Evolutionary conservation across 2,113 vertebrate species (phyloP).

Genomic region (Myanophis thanlyinensis): DNA sequence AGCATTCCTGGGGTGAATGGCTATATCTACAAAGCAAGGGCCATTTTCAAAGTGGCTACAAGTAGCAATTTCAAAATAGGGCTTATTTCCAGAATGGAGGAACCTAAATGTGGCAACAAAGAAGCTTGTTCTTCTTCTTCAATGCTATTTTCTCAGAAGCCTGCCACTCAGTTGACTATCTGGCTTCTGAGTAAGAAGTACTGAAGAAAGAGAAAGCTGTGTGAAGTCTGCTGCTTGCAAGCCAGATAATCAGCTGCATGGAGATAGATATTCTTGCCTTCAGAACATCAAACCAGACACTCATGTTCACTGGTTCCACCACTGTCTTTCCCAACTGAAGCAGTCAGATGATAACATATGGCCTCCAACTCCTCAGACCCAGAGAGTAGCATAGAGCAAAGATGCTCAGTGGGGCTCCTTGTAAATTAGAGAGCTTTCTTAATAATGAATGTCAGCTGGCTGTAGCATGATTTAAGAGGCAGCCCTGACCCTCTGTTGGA

Average conservation of each 20-base stretch:
- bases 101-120: background rate
- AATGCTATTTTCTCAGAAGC: background rate
- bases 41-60: background rate
- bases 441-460: background rate
- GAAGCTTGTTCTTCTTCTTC: background rate
- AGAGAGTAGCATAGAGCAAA: background rate
- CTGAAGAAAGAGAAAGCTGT: background rate
- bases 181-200: background rate
- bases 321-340: background rate
- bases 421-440: background rate
- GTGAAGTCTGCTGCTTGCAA: background rate
- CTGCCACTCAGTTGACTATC: background rate
- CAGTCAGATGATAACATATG: background rate
- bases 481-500: too few relatives aligned
- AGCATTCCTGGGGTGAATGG: background rate
- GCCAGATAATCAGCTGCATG: background rate
- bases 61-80: background rate
- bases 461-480: background rate
- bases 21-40: background rate
- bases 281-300: background rate
- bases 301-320: background rate
- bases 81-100: background rate
- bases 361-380: background rate
- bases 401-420: background rate
- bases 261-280: background rate